Evolutionary conservation across 2,888 invertebrate species (phyloP), one percentile per base, ranked within the genome.

Genomic region (Encarsia formosa): DNA sequence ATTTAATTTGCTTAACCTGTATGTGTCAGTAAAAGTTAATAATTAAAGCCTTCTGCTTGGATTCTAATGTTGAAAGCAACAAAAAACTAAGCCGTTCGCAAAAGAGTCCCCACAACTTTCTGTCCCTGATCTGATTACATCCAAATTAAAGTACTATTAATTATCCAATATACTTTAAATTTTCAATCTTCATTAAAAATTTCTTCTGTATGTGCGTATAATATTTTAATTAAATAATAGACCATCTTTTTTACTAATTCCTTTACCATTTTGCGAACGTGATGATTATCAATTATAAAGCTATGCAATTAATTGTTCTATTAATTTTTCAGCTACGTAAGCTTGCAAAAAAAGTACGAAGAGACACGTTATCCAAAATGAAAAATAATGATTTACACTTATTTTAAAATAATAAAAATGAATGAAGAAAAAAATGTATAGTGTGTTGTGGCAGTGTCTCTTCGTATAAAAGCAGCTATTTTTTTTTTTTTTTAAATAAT

Each of bases 291-390:
- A 52, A 54, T 52, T 52, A 49, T 53, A 47, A 23, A 53, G 50
- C 47, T 43, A 34, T 46, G 34, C 53, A 48, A 45, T 54, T 60
- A 54, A 57, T 57, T 57, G 59, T 56, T 61, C 46, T 51, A 53
- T 59, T 61, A 57, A 62, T 61, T 40, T 63, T 63, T 61, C 62
- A 63, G 62, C 62, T 62, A 62, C 53, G 48, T 54, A 40, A 57
- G 63, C 62, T 64, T 62, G 54, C 49, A 57, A 59, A 31, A 52
- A 19, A 22, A 18, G 35, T 43, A 34, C 31, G 35, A 59, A 57
- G 59, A 59, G 59, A 40, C 29, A n/a, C n/a, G n/a, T n/a, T 6
- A 20, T 4, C 5, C 15, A 1, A 22, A 8, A 9, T 20, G 29
- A 13, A 6, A 16, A 18, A 20, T 8, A 16, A 22, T 22, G 2